Percentiles rank a stretch among this genome's conserved stretches.
These are phyloP conservation scores for Doryteuthis pealeii DNA, from an alignment of 1,140 invertebrate species.

Conservation along the genomic window DNA sequence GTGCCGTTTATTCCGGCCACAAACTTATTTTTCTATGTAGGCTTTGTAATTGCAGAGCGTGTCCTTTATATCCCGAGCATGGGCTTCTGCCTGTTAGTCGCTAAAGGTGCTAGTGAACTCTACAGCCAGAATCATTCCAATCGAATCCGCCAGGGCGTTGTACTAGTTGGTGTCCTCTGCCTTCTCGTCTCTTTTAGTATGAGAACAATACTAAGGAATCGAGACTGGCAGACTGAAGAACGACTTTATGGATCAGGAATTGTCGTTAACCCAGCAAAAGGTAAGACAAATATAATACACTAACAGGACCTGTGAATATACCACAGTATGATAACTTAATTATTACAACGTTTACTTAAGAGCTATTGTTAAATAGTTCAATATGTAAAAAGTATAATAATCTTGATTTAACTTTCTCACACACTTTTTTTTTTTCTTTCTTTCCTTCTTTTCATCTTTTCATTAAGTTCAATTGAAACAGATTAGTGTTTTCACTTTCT, in stretches of 20 bases:
- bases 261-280: slow-evolving; percentile 94
- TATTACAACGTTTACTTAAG: no score
- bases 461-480: no score
- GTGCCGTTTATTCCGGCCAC: slow-evolving; percentile 95
- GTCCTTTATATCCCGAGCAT: slow-evolving; percentile 96
- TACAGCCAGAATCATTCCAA: slow-evolving; percentile 25
- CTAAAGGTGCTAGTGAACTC: slow-evolving; percentile 54
- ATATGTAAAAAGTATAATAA: no score
- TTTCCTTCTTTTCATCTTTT: no score
- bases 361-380: no score
- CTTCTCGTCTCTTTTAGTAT: slow-evolving; percentile 72
- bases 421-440: no score
- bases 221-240: slow-evolving; percentile 91
- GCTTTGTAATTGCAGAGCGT: slow-evolving; percentile 94
- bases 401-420: no score
- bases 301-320: no score
- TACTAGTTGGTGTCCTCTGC: slow-evolving; percentile 57
- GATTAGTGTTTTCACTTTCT: no score
- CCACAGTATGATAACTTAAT: no score
- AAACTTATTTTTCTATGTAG: slow-evolving; percentile 96
- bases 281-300: slow-evolving; percentile 65
- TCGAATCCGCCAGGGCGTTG: slow-evolving; percentile 15
- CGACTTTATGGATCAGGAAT: slow-evolving; percentile 88
- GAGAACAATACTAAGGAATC: slow-evolving; percentile 79
- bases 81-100: slow-evolving; percentile 92